Conservation (phyloP, 35 echinoderm and acorn worm species). For the Patiria miniata region DNA sequence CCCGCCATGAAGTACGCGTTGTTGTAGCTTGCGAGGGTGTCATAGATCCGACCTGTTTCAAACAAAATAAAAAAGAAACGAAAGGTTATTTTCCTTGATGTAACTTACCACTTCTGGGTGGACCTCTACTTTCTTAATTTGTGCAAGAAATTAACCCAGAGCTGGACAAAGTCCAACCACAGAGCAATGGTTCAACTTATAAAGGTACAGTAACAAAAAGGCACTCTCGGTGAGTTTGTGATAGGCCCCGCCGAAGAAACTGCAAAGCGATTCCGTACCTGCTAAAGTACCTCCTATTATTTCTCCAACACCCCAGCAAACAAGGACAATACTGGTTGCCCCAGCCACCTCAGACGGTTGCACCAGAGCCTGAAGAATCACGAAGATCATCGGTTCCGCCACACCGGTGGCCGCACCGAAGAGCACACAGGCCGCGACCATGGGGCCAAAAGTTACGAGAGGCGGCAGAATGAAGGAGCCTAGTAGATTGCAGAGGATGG, state of each 20-base stretch:
- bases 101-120: no score
- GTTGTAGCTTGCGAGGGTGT: no score
- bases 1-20: no score
- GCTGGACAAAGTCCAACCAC: no score
- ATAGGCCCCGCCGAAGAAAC: no score
- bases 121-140: no score
- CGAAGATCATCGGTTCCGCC: neutral
- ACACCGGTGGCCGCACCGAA: neutral
- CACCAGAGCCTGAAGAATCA: neutral
- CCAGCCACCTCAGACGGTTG: neutral
- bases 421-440: neutral
- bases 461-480: neutral
- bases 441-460: neutral
- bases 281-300: neutral
- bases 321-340: neutral
- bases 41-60: no score
- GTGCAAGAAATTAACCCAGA: neutral
- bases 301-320: conserved; percentile 5
- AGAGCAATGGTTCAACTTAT: no score
- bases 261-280: neutral
- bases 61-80: no score
- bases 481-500: neutral
- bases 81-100: no score
- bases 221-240: no score
- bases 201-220: neutral